These are phyloP conservation scores for Sclerurus mexicanus DNA, from an alignment of 2,113 vertebrate genomes.

Conservation along the genomic window DNA sequence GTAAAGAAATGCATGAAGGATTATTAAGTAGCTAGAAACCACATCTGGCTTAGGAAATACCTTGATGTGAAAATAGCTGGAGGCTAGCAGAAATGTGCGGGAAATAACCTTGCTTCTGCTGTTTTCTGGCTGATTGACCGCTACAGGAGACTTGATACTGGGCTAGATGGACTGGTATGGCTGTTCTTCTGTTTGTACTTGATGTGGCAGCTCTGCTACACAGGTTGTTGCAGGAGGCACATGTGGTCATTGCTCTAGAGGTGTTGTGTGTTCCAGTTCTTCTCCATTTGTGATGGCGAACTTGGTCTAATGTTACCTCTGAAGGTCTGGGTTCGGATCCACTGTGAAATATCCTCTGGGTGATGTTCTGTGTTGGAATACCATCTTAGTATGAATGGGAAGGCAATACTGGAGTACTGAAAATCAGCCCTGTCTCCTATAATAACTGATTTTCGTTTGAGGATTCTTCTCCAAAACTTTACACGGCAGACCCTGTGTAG, in stretches of 20 bases:
- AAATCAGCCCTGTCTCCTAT: neutral
- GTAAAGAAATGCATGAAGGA: neutral
- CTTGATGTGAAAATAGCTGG: constrained; percentile 52
- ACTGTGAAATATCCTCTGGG: neutral
- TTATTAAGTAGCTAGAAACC: constrained; percentile 25
- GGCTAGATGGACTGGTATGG: neutral
- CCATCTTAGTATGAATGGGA: neutral
- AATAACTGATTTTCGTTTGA: constrained; percentile 37
- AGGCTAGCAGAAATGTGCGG: constrained; percentile 33
- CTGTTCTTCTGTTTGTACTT: neutral
- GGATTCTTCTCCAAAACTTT: neutral
- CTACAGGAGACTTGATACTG: neutral
- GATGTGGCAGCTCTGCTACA: neutral
- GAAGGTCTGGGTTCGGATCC: neutral
- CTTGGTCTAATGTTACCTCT: neutral
- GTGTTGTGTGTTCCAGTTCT: neutral
- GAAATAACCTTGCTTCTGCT: neutral
- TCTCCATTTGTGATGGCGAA: neutral
- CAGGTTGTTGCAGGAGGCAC: neutral
- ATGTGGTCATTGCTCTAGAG: neutral
- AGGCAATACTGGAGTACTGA: neutral
- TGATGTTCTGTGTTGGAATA: neutral
- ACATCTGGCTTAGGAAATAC: constrained; percentile 37
- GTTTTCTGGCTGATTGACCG: neutral
- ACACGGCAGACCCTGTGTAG: neutral